phyloP scores from a whole-genome alignment of 2,113 vertebrate species.

The Pontoporia blainvillei region DNA sequence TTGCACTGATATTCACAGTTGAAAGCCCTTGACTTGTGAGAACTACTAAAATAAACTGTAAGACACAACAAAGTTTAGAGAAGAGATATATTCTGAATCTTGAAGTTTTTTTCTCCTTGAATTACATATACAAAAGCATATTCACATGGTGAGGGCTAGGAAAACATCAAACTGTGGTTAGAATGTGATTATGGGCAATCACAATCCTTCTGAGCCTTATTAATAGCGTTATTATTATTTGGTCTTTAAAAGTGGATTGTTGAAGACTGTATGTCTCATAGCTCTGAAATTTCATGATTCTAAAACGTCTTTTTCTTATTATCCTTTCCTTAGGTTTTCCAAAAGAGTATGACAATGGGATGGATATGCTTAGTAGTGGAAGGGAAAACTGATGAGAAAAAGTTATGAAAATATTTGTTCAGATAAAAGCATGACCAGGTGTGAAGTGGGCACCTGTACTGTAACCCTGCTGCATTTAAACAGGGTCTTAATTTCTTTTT shows the following conservation, averaged over 20 bases:
- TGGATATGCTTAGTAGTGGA: background rate
- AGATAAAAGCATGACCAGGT: background rate
- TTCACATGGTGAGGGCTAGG: background rate
- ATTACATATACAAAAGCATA: background rate
- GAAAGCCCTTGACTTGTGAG: slow-evolving; percentile 6
- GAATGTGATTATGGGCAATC: background rate
- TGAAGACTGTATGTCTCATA: background rate
- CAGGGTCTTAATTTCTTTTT: background rate
- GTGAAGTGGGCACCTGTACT: background rate
- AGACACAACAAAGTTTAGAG: background rate
- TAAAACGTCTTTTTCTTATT: background rate
- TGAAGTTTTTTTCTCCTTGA: background rate
- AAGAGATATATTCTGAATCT: background rate
- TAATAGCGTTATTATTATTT: background rate
- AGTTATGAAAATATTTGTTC: slow-evolving; percentile 33
- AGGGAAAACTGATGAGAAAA: background rate
- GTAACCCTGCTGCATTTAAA: background rate
- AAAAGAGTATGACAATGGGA: background rate
- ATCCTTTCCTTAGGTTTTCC: background rate
- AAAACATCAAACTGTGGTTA: background rate
- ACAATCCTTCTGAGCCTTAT: background rate
- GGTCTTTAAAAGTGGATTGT: background rate
- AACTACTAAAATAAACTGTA: slow-evolving; percentile 2
- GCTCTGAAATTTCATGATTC: background rate
- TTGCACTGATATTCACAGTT: background rate